A percentile compares a stretch with the other conserved stretches of the same genome.
Evolutionary conservation across 2,888 invertebrate genomes (phyloP).

Genomic region (Eupeodes latifasciatus): DNA sequence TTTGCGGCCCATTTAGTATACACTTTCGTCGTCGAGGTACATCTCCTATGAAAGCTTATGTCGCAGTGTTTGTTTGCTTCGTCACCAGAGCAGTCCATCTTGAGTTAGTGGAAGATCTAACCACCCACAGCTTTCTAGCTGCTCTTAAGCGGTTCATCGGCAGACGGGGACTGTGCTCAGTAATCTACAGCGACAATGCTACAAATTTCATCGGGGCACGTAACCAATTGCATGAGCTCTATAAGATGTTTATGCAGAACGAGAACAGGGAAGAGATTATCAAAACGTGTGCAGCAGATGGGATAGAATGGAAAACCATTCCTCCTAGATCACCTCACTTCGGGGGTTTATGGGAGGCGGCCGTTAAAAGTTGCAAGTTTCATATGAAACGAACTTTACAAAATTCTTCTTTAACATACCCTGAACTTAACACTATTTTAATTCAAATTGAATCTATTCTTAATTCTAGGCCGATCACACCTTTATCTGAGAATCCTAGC

Average conservation of each 20-base stretch:
- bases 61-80: constrained; percentile 63
- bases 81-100: constrained; percentile 60
- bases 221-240: constrained; percentile 50
- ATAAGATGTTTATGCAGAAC: constrained; percentile 31
- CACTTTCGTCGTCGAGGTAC: constrained; percentile 43
- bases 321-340: constrained; percentile 64
- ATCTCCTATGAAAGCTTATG: constrained; percentile 39
- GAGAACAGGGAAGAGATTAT: constrained; percentile 53
- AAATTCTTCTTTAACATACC: constrained; percentile 30
- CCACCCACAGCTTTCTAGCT: constrained; percentile 39
- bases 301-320: constrained; percentile 59
- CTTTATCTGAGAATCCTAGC: constrained; percentile 19
- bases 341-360: constrained; percentile 65
- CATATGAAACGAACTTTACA: constrained; percentile 22
- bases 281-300: constrained; percentile 41
- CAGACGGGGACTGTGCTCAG: constrained; percentile 57
- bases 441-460: constrained; percentile 29
- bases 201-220: constrained; percentile 61
- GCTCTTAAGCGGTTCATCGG: constrained; percentile 57
- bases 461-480: constrained; percentile 31
- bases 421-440: constrained; percentile 26
- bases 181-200: constrained; percentile 64
- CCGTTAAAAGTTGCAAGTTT: constrained; percentile 51
- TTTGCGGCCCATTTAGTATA: constrained; percentile 53
- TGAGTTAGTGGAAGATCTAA: constrained; percentile 54